Evolutionary conservation across 2,113 vertebrate genomes (phyloP), one percentile per base, ranked within the genome.

Genomic region (Pionites leucogaster): DNA sequence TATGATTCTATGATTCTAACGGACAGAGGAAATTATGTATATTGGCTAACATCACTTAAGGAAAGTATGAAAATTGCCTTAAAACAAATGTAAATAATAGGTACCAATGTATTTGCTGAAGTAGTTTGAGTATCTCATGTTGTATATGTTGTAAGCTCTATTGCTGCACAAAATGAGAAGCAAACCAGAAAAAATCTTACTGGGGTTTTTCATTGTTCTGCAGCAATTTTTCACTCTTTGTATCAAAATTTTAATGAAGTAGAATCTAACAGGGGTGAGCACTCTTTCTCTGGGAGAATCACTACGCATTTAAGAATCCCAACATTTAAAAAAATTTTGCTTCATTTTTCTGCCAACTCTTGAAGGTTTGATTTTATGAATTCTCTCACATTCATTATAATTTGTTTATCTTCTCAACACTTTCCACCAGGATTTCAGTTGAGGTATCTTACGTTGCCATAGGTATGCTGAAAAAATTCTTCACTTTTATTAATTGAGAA

Each of bases 31-130:
- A 83, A 89, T 90, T 10, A 80, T 82, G 46, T 80, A 37, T 64
- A 70, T 92, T 88, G 79, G 49, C 94, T 94, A 74, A 87, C 89
- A 93, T 69, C 60, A 69, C 12, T 89, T 31, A 81, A 55, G 44
- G 42, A 44, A 91, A 64, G 91, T 95, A 92, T 65, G 49, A 96
- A 97, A 97, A 96, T 92, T 93, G 50, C 85, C 69, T 96, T 92
- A 37, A 70, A 96, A 72, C 90, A 90, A 94, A 94, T 92, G 83
- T 88, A 83, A 79, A 92, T 96, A 81, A 93, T 92, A 96, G 33
- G 35, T 75, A 82, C 46, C 60, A 93, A 91, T 29, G 13, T 90
- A 72, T 94, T 87, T 92, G 72, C 92, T 35, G 69, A 82, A 93
- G 12, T 85, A 90, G 69, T 91, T 94, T 91, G 75, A 80, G 67